These are phyloP conservation scores for Lepus townsendii DNA, from an alignment of 2,797 vertebrate genomes.

Conservation along the genomic window DNA sequence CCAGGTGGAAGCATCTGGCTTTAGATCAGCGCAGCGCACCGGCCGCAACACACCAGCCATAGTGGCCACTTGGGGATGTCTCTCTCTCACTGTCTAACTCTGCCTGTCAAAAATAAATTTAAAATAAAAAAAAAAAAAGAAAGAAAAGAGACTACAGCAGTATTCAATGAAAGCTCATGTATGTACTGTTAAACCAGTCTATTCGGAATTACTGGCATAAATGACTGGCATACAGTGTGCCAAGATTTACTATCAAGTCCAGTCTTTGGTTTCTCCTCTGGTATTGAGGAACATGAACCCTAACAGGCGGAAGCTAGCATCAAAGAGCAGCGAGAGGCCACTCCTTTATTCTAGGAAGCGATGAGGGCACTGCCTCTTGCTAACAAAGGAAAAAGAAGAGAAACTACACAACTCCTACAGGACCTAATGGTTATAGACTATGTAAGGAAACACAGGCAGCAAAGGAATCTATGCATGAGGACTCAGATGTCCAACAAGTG, in stretches of 20 bases:
- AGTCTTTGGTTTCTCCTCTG: neutral
- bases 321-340: constrained; percentile 11
- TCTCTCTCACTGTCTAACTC: too few relatives aligned
- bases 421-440: neutral
- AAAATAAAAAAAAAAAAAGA: too few relatives aligned
- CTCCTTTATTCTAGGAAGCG: constrained; percentile 11
- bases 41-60: too few relatives aligned
- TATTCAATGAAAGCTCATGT: neutral
- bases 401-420: neutral
- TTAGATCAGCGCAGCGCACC: too few relatives aligned
- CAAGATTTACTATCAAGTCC: constrained; percentile 40
- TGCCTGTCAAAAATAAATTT: too few relatives aligned
- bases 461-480: neutral
- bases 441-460: neutral
- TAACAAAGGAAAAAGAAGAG: neutral
- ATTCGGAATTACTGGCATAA: neutral
- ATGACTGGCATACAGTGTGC: neutral
- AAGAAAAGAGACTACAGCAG: neutral
- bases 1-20: too few relatives aligned
- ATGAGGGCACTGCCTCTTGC: neutral
- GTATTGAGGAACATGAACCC: neutral
- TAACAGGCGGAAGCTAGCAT: neutral
- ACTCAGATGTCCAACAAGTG: neutral
- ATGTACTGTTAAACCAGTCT: neutral
- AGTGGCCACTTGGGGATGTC: too few relatives aligned